Percentiles rank a stretch among this genome's conserved stretches.
phyloP scores from a whole-genome alignment of 1,140 invertebrate species.

The Conopomorpha cramerella region DNA sequence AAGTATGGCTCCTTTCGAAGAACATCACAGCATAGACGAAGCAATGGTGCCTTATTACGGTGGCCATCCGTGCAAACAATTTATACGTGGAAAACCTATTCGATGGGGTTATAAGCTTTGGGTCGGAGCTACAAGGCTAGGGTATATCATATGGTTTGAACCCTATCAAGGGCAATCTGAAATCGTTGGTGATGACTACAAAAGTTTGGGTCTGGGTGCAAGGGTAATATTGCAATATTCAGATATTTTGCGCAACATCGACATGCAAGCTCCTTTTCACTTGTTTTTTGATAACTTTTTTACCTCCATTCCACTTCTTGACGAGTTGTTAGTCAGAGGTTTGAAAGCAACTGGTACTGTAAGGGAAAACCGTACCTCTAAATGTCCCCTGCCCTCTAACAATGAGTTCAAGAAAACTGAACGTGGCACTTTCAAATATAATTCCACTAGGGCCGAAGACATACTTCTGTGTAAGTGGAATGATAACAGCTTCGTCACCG shows the following conservation, averaged over 20 bases:
- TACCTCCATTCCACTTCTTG: not conserved
- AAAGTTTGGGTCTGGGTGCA: not conserved
- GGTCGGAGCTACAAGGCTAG: not conserved
- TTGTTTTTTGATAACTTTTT: constrained; percentile 2
- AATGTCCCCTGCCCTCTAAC: no score
- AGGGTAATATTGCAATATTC: not conserved
- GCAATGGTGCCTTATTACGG: no score
- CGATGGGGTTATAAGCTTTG: no score
- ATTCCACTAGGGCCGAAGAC: no score
- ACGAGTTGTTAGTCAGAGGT: not conserved
- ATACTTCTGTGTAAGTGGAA: no score
- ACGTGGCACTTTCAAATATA: no score
- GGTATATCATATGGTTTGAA: no score
- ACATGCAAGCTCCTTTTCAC: not conserved
- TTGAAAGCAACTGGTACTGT: constrained; percentile 1
- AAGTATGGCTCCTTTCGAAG: not conserved
- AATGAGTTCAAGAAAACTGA: no score
- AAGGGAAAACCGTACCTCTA: no score
- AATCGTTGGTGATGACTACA: no score
- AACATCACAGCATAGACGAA: constrained; percentile 1
- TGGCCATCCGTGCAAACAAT: constrained; percentile 1
- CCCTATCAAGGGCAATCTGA: not conserved
- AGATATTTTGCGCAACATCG: not conserved
- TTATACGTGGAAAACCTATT: constrained; percentile 2
- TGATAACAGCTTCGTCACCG: no score